Base-by-base conservation (phyloP, 2,888 invertebrate genomes). In the Lepetodrilus schrolli region DNA sequence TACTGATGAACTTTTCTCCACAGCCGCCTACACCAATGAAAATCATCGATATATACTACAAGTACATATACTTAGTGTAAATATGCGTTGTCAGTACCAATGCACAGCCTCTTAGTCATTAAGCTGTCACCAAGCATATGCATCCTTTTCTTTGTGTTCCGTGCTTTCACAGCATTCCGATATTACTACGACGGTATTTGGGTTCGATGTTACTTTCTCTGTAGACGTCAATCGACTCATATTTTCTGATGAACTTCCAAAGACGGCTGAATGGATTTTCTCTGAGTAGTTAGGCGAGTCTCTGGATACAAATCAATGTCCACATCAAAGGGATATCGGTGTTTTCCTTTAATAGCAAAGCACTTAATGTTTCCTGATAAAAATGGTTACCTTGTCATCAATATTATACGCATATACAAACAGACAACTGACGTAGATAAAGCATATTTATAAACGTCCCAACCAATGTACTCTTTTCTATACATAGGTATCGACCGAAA, bases 311-410 rank as follows among this genome's bases (percentile, higher is more conserved):
- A 34, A 58, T 58, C 58, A 58, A 58, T 58, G 30, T 34, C 17
- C 30, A 58, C 58, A 58, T 58, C 58, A 58, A 58, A 58, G 58
- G 58, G 34, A 13, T 17, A 17, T n/a, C 34, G 10, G 17, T 34
- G 58, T 58, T 58, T 58, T 58, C 34, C 58, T 58, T 58, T 30
- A 58, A 58, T 58, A 30, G 26, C 58, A 30, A 58, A 58, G n/a
- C 58, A 58, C 58, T 58, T 58, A 58, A 58, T 58, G 58, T 58
- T 30, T 58, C 58, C 58, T 58, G 7, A n/a, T n/a, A n/a, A 17
- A 13, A 34, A 30, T 58, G 58, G 58, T 58, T 26, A 30, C 30
- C 43, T 43, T 30, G 30, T 58, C 30, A 58, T 58, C 58, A 58
- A 58, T 58, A 58, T 34, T n/a, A 58, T 17, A 58, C n/a, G 10